These are phyloP conservation scores for Gryllus longicercus DNA, from an alignment of 2,888 invertebrate species.

Conservation along the genomic window DNA sequence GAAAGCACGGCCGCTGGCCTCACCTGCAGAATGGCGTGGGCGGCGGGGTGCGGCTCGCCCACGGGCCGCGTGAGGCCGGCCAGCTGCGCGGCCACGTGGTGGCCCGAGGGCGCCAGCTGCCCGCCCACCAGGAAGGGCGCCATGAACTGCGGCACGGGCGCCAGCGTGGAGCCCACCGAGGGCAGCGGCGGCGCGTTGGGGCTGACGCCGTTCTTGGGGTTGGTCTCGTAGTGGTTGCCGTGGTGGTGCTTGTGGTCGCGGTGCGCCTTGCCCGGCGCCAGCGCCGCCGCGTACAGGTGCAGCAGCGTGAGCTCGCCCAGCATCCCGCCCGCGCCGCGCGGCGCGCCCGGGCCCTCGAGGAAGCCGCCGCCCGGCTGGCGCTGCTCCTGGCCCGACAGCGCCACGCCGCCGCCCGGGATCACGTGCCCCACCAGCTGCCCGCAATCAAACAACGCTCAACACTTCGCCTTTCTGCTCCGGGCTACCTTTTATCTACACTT, in stretches of 20 bases:
- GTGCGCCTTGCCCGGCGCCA: constrained; percentile 83
- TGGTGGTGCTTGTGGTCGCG: constrained; percentile 85
- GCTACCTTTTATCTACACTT: too few relatives aligned
- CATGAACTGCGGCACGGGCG: constrained; percentile 41
- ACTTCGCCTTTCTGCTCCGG: too few relatives aligned
- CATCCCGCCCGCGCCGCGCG: constrained; percentile 61
- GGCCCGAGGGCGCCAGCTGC: constrained; percentile 30
- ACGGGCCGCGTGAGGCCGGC: constrained; percentile 18
- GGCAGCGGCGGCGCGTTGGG: constrained; percentile 57
- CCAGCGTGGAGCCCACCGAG: constrained; percentile 44
- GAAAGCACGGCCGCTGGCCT: neutral
- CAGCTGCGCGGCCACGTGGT: constrained; percentile 21
- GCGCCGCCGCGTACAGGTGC: constrained; percentile 73
- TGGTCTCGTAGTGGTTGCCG: constrained; percentile 71
- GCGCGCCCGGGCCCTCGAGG: constrained; percentile 51
- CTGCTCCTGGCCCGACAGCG: constrained; percentile 72
- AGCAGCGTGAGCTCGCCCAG: constrained; percentile 73
- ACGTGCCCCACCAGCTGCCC: constrained; percentile 72
- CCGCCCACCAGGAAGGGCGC: constrained; percentile 38
- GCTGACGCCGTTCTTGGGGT: constrained; percentile 57
- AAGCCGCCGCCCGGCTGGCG: constrained; percentile 57
- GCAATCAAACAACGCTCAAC: neutral
- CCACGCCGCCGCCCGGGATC: constrained; percentile 70
- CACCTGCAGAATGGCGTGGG: constrained; percentile 40
- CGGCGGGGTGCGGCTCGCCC: constrained; percentile 34